Base-by-base conservation (phyloP, 1,140 invertebrate species). In the Anoplolepis gracilipes region DNA sequence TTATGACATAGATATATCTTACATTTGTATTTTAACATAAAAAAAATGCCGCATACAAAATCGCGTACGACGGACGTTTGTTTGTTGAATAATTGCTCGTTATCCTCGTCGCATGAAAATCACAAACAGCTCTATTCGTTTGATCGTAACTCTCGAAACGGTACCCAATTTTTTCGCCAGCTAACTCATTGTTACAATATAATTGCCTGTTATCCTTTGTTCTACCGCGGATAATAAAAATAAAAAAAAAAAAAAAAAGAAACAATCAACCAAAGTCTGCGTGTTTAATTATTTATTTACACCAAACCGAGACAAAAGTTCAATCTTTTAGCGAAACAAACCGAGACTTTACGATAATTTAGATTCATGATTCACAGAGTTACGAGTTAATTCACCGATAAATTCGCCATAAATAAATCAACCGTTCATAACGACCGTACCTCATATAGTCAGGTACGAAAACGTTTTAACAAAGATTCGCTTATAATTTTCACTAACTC, bases 201-300 rank as follows among this genome's bases (percentile, higher is more conserved):
- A 82, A 82, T 82, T 82, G 78, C 53, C 67, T 73, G 78, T 82
- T 82, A 82, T 82, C 78, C 53, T 82, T 82, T 82, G 67, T 73
- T 53, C 53, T 59, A 28, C 73, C 46, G 2, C 25, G 19, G 1
- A 36, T 7, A 81, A 81, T n/a, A n/a, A n/a, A n/a, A n/a, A n/a
- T n/a, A n/a, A n/a, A n/a, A n/a, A n/a, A n/a, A n/a, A n/a, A n/a
- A n/a, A n/a, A n/a, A 67, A 53, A 79, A 69, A 53, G 8, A 8
- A 3, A 16, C n/a, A 25, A 8, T 55, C 13, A 53, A n/a, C n/a
- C 39, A 79, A 28, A 53, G 67, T 72, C 25, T 16, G 65, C 16
- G 67, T 13, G 25, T 30, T 39, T 36, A 46, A 42, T 73, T 82
- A 65, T 73, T 73, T 73, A 73, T 72, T 82, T 70, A 55, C 77